phyloP scores from a whole-genome alignment of 2,888 invertebrate genomes.

The Hyalella azteca region DNA sequence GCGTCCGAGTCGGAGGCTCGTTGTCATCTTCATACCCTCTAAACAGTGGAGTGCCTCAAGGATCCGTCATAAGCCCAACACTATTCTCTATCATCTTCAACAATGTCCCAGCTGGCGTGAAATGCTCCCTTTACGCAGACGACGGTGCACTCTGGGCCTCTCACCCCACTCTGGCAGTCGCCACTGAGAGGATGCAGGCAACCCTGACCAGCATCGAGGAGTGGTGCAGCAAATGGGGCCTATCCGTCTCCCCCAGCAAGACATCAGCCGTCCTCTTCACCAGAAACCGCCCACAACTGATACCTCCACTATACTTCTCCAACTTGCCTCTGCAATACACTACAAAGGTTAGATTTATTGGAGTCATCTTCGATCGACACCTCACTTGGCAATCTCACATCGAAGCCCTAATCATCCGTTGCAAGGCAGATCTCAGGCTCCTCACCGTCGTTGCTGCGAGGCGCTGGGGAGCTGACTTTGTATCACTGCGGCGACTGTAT shows the following conservation, averaged over 20 bases:
- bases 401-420: not conserved
- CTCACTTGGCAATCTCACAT: not conserved
- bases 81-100: constrained; percentile 8
- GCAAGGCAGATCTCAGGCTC: not conserved
- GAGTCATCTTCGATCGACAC: not conserved
- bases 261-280: not conserved
- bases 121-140: not conserved
- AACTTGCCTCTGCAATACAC: not conserved
- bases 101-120: not conserved
- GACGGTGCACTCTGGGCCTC: not conserved
- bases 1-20: not conserved
- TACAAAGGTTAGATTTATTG: not conserved
- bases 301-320: not conserved
- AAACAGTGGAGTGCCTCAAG: constrained; percentile 10
- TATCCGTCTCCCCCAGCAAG: not conserved
- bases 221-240: not conserved
- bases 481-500: constrained; percentile 7
- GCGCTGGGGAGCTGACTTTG: constrained; percentile 5
- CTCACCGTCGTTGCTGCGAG: not conserved
- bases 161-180: not conserved
- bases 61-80: not conserved
- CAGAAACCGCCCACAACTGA: not conserved
- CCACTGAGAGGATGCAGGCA: not conserved
- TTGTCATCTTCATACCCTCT: not conserved
- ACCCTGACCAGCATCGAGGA: not conserved